A percentile compares a stretch with the other conserved stretches of the same genome.
Conservation (phyloP, 2,113 vertebrate genomes). For the Megaleporinus macrocephalus region DNA sequence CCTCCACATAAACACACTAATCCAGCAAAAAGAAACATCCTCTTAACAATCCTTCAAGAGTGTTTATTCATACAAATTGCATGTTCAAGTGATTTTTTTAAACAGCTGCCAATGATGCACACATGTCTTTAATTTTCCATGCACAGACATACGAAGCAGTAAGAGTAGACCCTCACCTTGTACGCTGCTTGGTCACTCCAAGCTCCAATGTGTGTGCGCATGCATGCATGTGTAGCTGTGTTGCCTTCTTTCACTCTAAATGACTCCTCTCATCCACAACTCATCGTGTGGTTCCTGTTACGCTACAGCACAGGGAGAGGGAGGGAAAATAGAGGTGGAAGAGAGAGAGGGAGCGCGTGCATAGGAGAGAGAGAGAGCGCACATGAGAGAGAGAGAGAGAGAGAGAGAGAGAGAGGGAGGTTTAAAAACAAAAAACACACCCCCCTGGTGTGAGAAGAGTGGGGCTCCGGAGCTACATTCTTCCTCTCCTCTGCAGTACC, state of each 20-base stretch:
- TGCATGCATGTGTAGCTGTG: conserved; percentile 37
- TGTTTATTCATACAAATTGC: background rate
- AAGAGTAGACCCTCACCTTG: conserved; percentile 70
- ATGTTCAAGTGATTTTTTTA: background rate
- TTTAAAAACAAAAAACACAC: conserved; percentile 48
- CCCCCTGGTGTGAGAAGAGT: conserved; percentile 63
- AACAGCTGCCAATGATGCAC: background rate
- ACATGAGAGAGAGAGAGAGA: conserved; percentile 26
- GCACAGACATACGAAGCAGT: conserved; percentile 35
- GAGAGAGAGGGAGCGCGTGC: conserved; percentile 52
- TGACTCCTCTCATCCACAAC: conserved; percentile 74
- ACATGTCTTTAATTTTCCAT: background rate
- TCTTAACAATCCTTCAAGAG: background rate
- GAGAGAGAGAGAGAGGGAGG: background rate
- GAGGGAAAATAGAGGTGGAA: conserved; percentile 54
- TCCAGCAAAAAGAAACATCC: background rate
- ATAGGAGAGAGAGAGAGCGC: background rate
- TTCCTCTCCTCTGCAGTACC: conserved; percentile 30
- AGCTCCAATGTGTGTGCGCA: conserved; percentile 67
- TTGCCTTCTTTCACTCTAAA: conserved; percentile 54
- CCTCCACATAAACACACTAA: background rate
- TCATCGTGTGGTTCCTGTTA: conserved; percentile 72
- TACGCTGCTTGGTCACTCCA: conserved; percentile 67
- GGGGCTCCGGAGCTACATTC: conserved; percentile 29
- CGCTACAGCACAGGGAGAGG: conserved; percentile 62